These are phyloP conservation scores for Malurus leucopterus DNA, from an alignment of 2,797 vertebrate species.

Conservation along the genomic window DNA sequence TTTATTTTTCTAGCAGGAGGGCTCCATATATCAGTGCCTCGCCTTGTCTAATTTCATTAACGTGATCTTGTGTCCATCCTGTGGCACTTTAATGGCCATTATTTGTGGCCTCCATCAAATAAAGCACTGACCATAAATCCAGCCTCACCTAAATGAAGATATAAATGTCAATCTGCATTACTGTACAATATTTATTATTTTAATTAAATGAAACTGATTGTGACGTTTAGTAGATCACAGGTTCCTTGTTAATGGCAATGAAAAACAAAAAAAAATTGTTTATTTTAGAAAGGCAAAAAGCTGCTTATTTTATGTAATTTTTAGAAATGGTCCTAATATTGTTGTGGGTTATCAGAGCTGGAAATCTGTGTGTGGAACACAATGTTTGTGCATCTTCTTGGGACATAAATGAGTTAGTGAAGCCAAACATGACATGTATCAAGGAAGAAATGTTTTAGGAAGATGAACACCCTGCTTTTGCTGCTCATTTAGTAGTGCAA, in stretches of 20 bases:
- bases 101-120: constrained; percentile 90
- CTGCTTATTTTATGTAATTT: constrained; percentile 73
- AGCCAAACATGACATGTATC: not conserved
- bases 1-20: constrained; percentile 67
- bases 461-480: not conserved
- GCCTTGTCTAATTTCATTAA: constrained; percentile 89
- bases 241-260: constrained; percentile 83
- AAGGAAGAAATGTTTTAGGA: not conserved
- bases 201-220: constrained; percentile 93
- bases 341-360: constrained; percentile 53
- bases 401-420: not conserved
- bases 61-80: constrained; percentile 82
- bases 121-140: constrained; percentile 85
- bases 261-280: constrained; percentile 76
- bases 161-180: constrained; percentile 89
- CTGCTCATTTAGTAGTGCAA: not conserved
- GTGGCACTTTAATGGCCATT: constrained; percentile 90
- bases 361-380: constrained; percentile 15
- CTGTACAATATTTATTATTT: constrained; percentile 92
- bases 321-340: constrained; percentile 69
- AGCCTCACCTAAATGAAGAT: constrained; percentile 77
- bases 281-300: constrained; percentile 76
- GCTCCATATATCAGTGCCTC: constrained; percentile 75
- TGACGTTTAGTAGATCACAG: constrained; percentile 89
- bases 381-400: not conserved